Conservation (phyloP, 2,797 vertebrate genomes). For the Pogonophryne albipinna region DNA sequence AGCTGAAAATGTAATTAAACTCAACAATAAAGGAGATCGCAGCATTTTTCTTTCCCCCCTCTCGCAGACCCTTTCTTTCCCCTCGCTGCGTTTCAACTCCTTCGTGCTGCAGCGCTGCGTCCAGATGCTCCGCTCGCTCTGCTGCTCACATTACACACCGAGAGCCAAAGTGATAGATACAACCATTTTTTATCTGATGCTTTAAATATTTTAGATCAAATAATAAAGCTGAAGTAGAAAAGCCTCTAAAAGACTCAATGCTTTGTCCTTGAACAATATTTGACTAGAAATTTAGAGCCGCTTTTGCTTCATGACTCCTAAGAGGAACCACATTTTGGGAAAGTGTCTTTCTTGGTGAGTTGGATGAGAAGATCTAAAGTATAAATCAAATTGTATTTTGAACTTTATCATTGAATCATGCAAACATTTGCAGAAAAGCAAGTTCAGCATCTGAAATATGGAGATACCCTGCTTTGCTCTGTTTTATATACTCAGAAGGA, state of each 20-base stretch:
- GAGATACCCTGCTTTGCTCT: no score
- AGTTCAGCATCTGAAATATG: no score
- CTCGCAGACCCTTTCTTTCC: conserved; percentile 58
- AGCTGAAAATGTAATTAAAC: conserved; percentile 85
- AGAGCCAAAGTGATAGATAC: not conserved
- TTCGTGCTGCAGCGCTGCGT: conserved; percentile 46
- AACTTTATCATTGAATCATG: no score
- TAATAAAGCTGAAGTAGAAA: not conserved
- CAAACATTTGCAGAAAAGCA: no score
- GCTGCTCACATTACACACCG: not conserved
- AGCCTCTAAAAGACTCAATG: not conserved
- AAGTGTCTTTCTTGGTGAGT: no score
- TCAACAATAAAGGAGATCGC: conserved; percentile 78
- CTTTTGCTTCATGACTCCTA: not conserved
- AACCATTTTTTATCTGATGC: not conserved
- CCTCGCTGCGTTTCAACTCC: conserved; percentile 67
- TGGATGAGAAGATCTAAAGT: no score
- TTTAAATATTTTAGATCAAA: not conserved
- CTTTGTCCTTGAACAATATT: not conserved
- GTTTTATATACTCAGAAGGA: no score
- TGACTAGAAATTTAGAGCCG: rapidly evolving
- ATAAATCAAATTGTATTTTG: no score
- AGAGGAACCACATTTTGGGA: no score
- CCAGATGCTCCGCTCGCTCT: conserved; percentile 35
- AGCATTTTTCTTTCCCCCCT: conserved; percentile 36